These are phyloP conservation scores for Pteronura brasiliensis DNA, from an alignment of 2,113 vertebrate species.

Conservation along the genomic window DNA sequence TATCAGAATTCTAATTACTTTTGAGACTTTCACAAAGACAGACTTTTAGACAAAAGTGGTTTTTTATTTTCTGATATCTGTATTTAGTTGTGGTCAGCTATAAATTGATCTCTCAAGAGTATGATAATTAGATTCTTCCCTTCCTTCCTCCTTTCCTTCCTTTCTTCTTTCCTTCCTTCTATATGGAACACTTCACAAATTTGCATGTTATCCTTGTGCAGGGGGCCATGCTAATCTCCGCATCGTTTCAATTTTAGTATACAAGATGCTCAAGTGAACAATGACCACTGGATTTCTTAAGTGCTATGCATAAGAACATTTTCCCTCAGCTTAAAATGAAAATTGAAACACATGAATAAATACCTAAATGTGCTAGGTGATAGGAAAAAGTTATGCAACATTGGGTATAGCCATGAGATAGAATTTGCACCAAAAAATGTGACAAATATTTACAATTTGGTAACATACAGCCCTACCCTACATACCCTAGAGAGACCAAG, in stretches of 20 bases:
- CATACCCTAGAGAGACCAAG: background rate
- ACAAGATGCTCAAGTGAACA: background rate
- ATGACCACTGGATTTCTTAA: background rate
- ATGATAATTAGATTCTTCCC: background rate
- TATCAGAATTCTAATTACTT: background rate
- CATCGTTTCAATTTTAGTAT: background rate
- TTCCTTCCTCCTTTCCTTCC: background rate
- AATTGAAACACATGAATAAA: background rate
- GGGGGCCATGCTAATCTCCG: background rate
- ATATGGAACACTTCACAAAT: background rate
- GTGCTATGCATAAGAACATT: background rate
- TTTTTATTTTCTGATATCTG: background rate
- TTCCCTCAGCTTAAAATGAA: background rate
- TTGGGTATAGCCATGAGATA: background rate
- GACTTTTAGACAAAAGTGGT: background rate
- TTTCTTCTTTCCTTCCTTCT: background rate
- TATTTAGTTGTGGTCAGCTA: background rate
- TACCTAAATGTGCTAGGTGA: background rate
- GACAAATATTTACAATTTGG: background rate
- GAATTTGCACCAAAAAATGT: background rate
- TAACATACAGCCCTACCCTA: background rate
- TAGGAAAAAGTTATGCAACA: background rate
- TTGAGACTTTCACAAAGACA: background rate
- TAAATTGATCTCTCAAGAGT: background rate
- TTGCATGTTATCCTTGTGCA: background rate